A percentile compares a stretch with the other conserved stretches of the same genome.
Evolutionary conservation across 2,888 invertebrate genomes (phyloP).

Genomic region (Microplitis deprimator): DNA sequence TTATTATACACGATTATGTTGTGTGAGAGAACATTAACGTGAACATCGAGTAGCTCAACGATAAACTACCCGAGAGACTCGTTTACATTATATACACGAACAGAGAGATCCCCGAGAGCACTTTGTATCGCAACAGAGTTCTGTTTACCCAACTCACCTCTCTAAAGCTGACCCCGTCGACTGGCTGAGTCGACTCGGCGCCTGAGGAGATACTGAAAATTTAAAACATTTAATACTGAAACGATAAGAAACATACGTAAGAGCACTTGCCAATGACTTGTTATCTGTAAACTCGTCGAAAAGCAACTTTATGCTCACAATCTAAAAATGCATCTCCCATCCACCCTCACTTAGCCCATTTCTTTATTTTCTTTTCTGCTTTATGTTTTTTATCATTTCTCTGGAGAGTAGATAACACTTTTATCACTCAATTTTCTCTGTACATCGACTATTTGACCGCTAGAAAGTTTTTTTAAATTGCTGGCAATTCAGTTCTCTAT

Average conservation of each 20-base stretch:
- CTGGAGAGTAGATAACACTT: constrained; percentile 49
- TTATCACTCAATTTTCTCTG: constrained; percentile 49
- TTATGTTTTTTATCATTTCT: constrained; percentile 42
- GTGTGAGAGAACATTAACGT: constrained; percentile 48
- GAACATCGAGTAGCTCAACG: constrained; percentile 61
- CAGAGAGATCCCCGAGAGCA: constrained; percentile 24
- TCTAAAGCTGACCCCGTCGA: neutral
- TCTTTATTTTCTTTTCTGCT: constrained; percentile 36
- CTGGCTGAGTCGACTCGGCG: neutral
- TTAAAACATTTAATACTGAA: constrained; percentile 7
- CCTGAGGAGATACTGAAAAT: neutral
- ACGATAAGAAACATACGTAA: constrained; percentile 37
- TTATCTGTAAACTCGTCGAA: constrained; percentile 44
- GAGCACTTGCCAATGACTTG: constrained; percentile 49
- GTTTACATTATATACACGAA: constrained; percentile 41
- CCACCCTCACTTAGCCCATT: constrained; percentile 27
- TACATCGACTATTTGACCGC: constrained; percentile 40
- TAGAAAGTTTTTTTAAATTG: constrained; percentile 22
- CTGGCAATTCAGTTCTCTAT: constrained; percentile 11
- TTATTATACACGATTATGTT: constrained; percentile 68
- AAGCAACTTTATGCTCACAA: constrained; percentile 41
- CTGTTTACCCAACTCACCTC: neutral
- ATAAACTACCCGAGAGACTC: constrained; percentile 55
- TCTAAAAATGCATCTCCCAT: constrained; percentile 26
- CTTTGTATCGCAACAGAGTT: neutral